Base-by-base conservation (phyloP, 2,797 vertebrate species). In the Malurus splendens region DNA sequence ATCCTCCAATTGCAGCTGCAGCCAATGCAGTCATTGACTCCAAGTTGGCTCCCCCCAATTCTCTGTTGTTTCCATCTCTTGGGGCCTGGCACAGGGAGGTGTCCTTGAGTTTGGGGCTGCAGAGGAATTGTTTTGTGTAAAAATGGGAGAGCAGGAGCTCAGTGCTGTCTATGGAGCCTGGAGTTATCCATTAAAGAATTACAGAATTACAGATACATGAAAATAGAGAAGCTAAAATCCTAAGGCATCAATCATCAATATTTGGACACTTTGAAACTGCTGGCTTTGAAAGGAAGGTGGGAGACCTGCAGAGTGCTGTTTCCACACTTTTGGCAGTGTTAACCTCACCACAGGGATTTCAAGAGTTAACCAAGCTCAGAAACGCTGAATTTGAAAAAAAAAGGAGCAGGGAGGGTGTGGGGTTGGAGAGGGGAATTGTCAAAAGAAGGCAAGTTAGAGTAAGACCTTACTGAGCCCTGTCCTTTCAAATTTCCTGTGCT, bases 401-500 rank as follows among this genome's bases (percentile, higher is more conserved):
- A 89, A 66, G 20, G 38, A 68, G 32, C 33, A 32, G 45, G 25
- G 81, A 66, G 80, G 64, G 72, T 90, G 57, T 55, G 52, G 90
- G 52, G 62, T 19, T 85, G 68, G 72, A 92, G 28, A 42, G 77
- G 71, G 24, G 83, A 89, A 74, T 61, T 76, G 68, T 91, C 82
- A 68, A 33, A 74, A 64, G 84, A 42, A 64, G 18, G 52, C 50
- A 55, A 79, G 89, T 90, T 82, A 81, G 82, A 87, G 73, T 81
- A 90, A 87, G 83, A 80, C 75, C 83, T 92, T 80, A 82, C 82
- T 70, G 84, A 55, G 20, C n/a, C 66, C 73, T 82, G 82, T 88
- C 79, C 90, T 86, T 92, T 88, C 74, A 87, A 87, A 86, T 92
- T 96, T 94, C 86, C 96, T 91, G 84, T 88, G 64, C 44, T 78